These are phyloP conservation scores for Neodon shergylaensis DNA, from an alignment of 2,113 vertebrate genomes.

Conservation along the genomic window DNA sequence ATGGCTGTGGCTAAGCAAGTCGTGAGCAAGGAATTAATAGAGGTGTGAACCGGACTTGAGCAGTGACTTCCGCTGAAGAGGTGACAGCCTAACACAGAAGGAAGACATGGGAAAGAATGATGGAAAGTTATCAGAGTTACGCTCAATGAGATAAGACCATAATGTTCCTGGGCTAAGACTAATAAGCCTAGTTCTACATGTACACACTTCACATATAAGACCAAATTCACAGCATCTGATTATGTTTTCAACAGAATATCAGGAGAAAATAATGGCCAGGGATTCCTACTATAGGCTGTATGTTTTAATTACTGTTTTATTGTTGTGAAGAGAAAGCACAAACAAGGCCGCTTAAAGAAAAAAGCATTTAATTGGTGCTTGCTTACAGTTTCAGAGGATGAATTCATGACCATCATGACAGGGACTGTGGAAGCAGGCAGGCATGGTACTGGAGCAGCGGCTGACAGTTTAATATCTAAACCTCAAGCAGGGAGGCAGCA, in stretches of 20 bases:
- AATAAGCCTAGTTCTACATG: neutral
- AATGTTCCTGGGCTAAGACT: neutral
- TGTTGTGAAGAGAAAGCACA: neutral
- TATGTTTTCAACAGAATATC: neutral
- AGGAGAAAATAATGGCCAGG: neutral
- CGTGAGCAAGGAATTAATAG: neutral
- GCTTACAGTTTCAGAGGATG: neutral
- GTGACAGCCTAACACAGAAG: neutral
- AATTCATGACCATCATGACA: neutral
- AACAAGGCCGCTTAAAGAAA: neutral
- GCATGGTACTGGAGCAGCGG: neutral
- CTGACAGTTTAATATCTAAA: neutral
- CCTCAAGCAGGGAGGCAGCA: neutral
- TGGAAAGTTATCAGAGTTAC: neutral
- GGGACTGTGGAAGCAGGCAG: neutral
- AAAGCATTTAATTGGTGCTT: neutral
- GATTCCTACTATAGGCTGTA: neutral
- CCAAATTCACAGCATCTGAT: neutral
- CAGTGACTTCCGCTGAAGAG: neutral
- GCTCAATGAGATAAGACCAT: neutral
- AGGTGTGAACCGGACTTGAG: neutral
- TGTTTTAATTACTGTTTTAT: neutral
- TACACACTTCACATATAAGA: constrained; percentile 5
- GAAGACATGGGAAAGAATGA: neutral
- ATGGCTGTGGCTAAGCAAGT: neutral